phyloP scores from a whole-genome alignment of 2,113 vertebrate species.

The Maccullochella peelii region DNA sequence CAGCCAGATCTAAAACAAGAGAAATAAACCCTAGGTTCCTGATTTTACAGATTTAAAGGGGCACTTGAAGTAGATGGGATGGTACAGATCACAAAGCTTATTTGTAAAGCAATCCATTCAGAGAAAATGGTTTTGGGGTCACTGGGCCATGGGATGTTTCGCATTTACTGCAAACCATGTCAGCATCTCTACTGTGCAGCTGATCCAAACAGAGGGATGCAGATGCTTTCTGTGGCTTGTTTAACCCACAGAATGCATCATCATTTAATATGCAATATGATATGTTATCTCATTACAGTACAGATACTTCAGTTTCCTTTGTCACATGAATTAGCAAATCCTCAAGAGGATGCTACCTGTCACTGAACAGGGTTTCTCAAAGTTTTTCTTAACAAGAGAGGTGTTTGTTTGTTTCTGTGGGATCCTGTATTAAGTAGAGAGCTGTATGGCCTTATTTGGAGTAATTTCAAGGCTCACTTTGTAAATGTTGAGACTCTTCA shows the following conservation, averaged over 20 bases:
- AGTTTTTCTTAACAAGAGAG: background rate
- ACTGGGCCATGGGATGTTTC: conserved; percentile 65
- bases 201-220: conserved; percentile 52
- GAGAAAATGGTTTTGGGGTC: conserved; percentile 69
- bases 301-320: conserved; percentile 30
- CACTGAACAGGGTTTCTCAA: background rate
- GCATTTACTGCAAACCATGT: conserved; percentile 48
- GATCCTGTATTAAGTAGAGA: background rate
- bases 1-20: conserved; percentile 6
- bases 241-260: too few species aligned
- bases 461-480: conserved; percentile 10
- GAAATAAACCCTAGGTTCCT: background rate
- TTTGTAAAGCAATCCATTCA: conserved; percentile 58
- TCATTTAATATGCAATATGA: conserved; percentile 39
- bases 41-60: conserved; percentile 26
- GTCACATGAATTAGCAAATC: background rate
- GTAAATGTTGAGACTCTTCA: background rate
- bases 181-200: conserved; percentile 44
- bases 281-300: background rate
- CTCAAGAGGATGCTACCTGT: conserved; percentile 10
- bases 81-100: conserved; percentile 13
- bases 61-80: conserved; percentile 22
- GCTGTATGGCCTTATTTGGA: background rate
- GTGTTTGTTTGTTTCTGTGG: background rate
- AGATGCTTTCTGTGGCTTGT: conserved; percentile 37